phyloP scores from a whole-genome alignment of 2,113 vertebrate species.

The Sinocyclocheilus grahami region DNA sequence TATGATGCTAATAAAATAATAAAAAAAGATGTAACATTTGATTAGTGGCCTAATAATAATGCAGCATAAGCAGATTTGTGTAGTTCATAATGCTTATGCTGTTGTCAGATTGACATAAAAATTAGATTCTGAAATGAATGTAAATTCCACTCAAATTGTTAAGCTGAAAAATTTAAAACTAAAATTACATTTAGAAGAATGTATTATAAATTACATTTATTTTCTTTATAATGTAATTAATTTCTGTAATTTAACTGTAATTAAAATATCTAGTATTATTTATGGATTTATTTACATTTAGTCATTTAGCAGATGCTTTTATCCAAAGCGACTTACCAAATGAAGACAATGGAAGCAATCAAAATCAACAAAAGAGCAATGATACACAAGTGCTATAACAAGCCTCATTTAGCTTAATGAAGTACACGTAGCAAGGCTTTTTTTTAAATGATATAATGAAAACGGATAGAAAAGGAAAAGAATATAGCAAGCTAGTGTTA shows the following conservation, averaged over 20 bases:
- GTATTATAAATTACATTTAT: not conserved
- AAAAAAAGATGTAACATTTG: not conserved
- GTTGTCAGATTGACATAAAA: not conserved
- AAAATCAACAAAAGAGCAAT: no score
- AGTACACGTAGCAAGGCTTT: no score
- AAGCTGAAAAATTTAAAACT: no score
- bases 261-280: not conserved
- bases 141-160: not conserved
- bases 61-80: not conserved
- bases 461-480: no score
- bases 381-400: no score
- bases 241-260: no score
- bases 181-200: not conserved
- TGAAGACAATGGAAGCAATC: no score
- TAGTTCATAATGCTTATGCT: not conserved
- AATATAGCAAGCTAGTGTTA: no score
- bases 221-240: not conserved
- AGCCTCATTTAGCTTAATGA: no score
- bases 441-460: no score
- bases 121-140: not conserved
- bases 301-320: no score
- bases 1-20: not conserved
- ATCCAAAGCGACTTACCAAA: no score
- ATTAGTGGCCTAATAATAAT: not conserved
- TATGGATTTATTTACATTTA: not conserved